A percentile compares a stretch with the other conserved stretches of the same genome.
These are phyloP conservation scores for Agrochola lychnidis DNA, from an alignment of 2,888 invertebrate genomes.

Conservation along the genomic window DNA sequence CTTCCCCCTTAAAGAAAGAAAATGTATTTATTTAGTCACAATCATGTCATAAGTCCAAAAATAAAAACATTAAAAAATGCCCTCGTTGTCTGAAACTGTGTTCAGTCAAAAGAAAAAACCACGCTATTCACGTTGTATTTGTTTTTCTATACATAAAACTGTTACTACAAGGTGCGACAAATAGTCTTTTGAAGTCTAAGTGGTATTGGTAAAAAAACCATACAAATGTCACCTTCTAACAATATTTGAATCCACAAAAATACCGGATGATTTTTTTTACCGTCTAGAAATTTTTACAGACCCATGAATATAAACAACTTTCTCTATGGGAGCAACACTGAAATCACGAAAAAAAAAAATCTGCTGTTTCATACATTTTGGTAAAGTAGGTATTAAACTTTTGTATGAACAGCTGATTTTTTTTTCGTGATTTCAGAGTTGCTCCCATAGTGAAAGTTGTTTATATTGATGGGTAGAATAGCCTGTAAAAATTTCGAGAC, in stretches of 20 bases:
- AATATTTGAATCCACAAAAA: conserved; percentile 1
- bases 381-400: too few relatives aligned
- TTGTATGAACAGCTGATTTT: too few relatives aligned
- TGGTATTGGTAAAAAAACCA: neutral
- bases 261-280: too few relatives aligned
- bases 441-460: too few relatives aligned
- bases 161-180: neutral
- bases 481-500: too few relatives aligned
- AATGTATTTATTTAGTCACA: neutral
- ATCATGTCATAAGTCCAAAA: neutral
- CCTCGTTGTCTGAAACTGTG: neutral
- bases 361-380: too few relatives aligned
- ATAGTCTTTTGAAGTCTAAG: neutral
- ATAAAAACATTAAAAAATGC: neutral
- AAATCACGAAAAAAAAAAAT: too few relatives aligned
- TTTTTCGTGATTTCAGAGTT: too few relatives aligned
- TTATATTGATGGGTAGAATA: too few relatives aligned
- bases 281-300: too few relatives aligned
- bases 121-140: neutral
- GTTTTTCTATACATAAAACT: neutral
- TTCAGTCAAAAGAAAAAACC: neutral
- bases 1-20: neutral
- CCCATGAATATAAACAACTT: too few relatives aligned
- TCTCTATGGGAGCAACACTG: too few relatives aligned
- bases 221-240: neutral